These are phyloP conservation scores for Parotia lawesii DNA, from an alignment of 2,113 vertebrate species.

Conservation along the genomic window DNA sequence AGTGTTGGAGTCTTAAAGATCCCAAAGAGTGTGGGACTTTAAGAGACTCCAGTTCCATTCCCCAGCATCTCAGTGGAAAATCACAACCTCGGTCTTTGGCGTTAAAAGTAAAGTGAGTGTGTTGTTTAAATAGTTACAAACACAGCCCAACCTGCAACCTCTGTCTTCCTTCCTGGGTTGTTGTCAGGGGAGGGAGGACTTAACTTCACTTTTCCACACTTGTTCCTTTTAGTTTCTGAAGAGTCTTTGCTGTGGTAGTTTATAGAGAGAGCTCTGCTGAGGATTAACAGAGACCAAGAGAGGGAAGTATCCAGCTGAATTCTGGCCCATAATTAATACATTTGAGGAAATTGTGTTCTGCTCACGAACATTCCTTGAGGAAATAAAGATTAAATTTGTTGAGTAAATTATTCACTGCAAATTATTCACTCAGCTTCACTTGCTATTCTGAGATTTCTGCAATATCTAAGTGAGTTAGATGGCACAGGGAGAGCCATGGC, in stretches of 20 bases:
- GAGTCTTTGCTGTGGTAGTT: not conserved
- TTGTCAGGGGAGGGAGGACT: not conserved
- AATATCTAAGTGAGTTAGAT: not conserved
- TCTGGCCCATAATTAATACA: constrained; percentile 38
- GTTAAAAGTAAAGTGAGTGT: not conserved
- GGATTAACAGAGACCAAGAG: not conserved
- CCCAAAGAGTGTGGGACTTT: not conserved
- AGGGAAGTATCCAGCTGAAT: constrained; percentile 18
- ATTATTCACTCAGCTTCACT: constrained; percentile 24
- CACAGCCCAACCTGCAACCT: not conserved
- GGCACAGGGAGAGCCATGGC: not conserved
- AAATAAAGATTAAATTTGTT: constrained; percentile 47
- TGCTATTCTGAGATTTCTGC: constrained; percentile 28
- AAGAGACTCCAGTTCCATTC: not conserved
- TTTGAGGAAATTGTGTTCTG: constrained; percentile 36
- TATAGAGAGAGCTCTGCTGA: not conserved
- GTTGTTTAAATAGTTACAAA: not conserved
- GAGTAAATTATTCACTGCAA: constrained; percentile 59
- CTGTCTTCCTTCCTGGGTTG: not conserved
- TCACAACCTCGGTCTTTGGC: not conserved
- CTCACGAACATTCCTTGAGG: constrained; percentile 31
- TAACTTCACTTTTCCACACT: not conserved
- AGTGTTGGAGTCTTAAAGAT: not conserved
- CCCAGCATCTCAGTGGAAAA: not conserved
- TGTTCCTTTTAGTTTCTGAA: not conserved